Base-by-base conservation (phyloP, 2,797 vertebrate species). In the Pangasius mekongensis region DNA sequence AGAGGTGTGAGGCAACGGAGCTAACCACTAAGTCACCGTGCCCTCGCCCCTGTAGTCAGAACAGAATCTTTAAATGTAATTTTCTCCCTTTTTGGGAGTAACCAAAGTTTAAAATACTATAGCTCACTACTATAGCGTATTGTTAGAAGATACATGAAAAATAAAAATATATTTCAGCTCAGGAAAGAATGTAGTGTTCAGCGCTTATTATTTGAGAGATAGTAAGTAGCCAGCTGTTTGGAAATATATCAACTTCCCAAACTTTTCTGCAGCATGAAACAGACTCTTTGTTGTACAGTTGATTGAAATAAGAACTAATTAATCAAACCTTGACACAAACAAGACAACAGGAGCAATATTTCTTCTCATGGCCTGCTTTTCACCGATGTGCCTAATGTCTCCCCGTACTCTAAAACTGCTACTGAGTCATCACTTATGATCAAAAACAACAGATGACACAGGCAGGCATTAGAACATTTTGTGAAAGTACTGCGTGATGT, bases 341-440 rank as follows among this genome's bases (percentile, higher is more conserved):
- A 84, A 33, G 60, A 47, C 58, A 83, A 24, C 27, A 58, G 64
- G 43, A 67, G 71, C 74, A 60, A 67, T 62, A 78, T 30, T 85
- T 58, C 78, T 64, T 62, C 39, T 77, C 76, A 62, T 36, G 24
- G 58, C 47, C 30, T 58, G 56, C 58, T 13, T 47, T 20, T 86
- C 52, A 88, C 24, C 5, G 33, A 56, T 60, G 52, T 80, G n/a
- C 74, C 67, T 66, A 60, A 43, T 52, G 54, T 36, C 80, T 89
- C 58, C 58, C 84, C 43, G 66, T 73, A 85, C 83, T 71, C 88
- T 83, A 54, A 89, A 89, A 71, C 62, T 67, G 71, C 64, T 69
- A 84, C 71, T 89, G 91, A 92, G 86, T 91, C 89, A 92, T 78
- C 47, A 30, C 67, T 78, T 80, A 74, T 58, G 58, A 85, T 87